Base-by-base conservation (phyloP, 2,797 vertebrate genomes). In the Myotis vivesi region DNA sequence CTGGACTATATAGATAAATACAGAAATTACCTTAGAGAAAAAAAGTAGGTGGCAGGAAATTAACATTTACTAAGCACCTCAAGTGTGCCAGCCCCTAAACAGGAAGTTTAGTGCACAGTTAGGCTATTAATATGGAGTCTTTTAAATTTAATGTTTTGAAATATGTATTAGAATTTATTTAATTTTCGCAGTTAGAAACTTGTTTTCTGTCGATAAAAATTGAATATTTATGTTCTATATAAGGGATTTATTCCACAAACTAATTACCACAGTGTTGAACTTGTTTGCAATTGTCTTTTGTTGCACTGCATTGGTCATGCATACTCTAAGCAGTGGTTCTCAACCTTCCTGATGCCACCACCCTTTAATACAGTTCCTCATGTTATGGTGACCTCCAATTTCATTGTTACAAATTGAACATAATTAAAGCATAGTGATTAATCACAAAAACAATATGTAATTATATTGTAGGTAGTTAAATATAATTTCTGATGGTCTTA, bases 171-270 rank as follows among this genome's bases (percentile, higher is more conserved):
- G 3, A 84, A 30, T 76, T 94, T 84, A 62, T 33, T 69, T 22
- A 80, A 33, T 90, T 46, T 88, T 88, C 15, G 25, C 51, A 87
- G 19, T 82, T 82, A 87, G 23, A 83, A 86, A 89, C 11, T 75
- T 92, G 55, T 53, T 84, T 94, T 22, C 33, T 82, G 13, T 68
- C 19, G 59, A 87, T 79, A 51, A 57, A 96, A 77, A 62, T 68
- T n/a, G 30, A 82, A 55, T 53, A 55, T 55, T 55, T 53, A 44
- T 51, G 6, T 72, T 91, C 4, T 2, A 73, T 25, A 5, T 79
- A 93, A 76, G 36, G 16, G 6, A 51, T 51, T 91, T 77, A 66
- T 66, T 55, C 25, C 5, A 81, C 69, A 89, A 38, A 68, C 23
- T 36, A 80, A 86, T 79, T 86, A 28, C 41, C 6, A 30, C 38